Evolutionary conservation across 1,140 invertebrate genomes (phyloP), one percentile per base, ranked within the genome.

Genomic region (Eumaeus atala): DNA sequence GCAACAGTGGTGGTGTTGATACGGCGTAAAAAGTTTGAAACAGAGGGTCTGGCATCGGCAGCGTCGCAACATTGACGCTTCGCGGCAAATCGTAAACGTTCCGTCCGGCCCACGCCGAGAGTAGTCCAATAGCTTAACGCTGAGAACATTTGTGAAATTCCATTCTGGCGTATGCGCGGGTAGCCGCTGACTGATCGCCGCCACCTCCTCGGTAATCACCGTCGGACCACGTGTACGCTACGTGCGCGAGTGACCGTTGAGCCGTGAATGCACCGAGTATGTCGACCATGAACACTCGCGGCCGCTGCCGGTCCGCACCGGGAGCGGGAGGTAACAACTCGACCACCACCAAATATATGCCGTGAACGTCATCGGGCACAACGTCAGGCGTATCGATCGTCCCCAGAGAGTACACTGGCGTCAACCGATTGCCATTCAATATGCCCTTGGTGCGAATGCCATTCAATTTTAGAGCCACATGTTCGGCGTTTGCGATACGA

Each of bases 1-100:
- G 21, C 21, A 6, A 3, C 21, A 28, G 6, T 28, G 21, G 2
- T 28, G 18, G 21, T 33, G n/a, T n/a, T n/a, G 18, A 18, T 8
- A 48, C 47, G 6, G 47, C 47, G 47, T 48, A 48, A 48, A 48
- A 48, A 33, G 47, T 48, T 28, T 48, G 47, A 48, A 48, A 48
- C 17, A 10, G 47, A 11, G 47, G 11, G 12, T 18, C 12, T 18
- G 47, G 47, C 47, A 48, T 48, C 47, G 11, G n/a, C 11, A 48
- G 47, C 12, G 47, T 48, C 21, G 47, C 47, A 11, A 12, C 21
- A 12, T 48, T 10, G 21, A 48, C 33, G 47, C 33, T 17, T 18
- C 11, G 18, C 47, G 18, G 47, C 14, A 48, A 28, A 10, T 34
- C 21, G 21, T 8, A n/a, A 28, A 48, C 21, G 21, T 9, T 11